Evolutionary conservation across 1,140 invertebrate species (phyloP).

Genomic region (Halesus radiatus): DNA sequence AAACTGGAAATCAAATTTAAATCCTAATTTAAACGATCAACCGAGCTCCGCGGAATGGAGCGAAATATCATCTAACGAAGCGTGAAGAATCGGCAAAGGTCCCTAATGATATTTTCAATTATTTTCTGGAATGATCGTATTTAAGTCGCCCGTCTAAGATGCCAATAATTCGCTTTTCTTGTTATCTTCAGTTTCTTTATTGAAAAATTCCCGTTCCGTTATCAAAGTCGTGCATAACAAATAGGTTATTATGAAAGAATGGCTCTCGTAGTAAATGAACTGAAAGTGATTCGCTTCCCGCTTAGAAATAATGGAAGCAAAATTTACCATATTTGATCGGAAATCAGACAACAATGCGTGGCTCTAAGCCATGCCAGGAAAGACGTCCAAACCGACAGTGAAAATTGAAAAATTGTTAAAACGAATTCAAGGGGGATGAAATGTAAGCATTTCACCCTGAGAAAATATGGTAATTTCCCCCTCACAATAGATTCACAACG

Average conservation of each 20-base stretch:
- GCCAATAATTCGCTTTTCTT: conserved; percentile 13
- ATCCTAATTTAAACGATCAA: conserved; percentile 41
- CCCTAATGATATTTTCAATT: conserved; percentile 54
- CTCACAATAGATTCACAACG: conserved; percentile 31
- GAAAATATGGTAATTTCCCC: conserved; percentile 24
- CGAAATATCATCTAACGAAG: conserved; percentile 44
- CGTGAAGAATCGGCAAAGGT: conserved; percentile 21
- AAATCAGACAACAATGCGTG: conserved; percentile 21
- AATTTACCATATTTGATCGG: conserved; percentile 37
- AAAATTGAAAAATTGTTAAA: conserved; percentile 40
- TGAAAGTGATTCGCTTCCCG: conserved; percentile 37
- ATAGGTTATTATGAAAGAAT: conserved; percentile 51
- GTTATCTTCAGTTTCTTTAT: conserved; percentile 35
- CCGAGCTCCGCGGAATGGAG: conserved; percentile 8
- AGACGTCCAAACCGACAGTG: conserved; percentile 1
- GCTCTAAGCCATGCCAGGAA: conserved; percentile 6
- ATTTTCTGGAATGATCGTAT: conserved; percentile 39
- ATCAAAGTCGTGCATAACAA: conserved; percentile 46
- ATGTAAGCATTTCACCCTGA: conserved; percentile 10
- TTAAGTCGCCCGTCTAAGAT: conserved; percentile 1
- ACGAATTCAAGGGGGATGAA: conserved; percentile 14
- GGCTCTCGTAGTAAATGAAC: conserved; percentile 50
- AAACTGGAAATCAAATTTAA: conserved; percentile 51
- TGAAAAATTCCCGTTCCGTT: conserved; percentile 26
- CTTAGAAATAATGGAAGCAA: conserved; percentile 39